phyloP scores from a whole-genome alignment of 2,797 vertebrate genomes.

The Percopsis omiscomaycus region DNA sequence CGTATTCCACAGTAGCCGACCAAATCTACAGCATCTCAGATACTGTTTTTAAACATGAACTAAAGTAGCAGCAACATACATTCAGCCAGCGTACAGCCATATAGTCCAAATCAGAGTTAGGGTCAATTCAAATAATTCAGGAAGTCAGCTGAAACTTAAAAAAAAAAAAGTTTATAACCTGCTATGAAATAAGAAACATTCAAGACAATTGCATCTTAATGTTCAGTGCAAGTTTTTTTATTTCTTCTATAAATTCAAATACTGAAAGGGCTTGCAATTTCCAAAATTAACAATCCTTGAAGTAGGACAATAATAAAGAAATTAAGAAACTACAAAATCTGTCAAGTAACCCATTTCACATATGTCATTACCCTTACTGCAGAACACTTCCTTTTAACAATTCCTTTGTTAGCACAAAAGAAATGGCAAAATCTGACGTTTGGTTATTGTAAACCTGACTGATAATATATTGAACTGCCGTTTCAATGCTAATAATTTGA shows the following conservation, averaged over 20 bases:
- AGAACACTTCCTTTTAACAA: not conserved
- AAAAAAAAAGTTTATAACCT: no score
- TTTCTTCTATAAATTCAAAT: conserved; percentile 9
- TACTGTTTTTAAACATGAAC: conserved; percentile 69
- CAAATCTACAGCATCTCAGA: conserved; percentile 71
- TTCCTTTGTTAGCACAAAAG: not conserved
- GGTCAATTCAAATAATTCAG: conserved; percentile 5
- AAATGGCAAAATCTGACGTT: not conserved
- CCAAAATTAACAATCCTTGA: not conserved
- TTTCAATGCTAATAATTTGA: not conserved
- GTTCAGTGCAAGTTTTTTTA: not conserved
- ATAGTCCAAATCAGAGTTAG: conserved; percentile 33
- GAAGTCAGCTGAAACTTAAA: conserved; percentile 9
- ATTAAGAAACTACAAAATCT: not conserved
- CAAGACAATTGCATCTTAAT: not conserved
- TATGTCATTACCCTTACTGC: not conserved
- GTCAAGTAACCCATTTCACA: not conserved
- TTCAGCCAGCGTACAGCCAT: conserved; percentile 59
- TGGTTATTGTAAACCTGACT: not conserved
- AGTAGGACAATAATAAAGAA: no score
- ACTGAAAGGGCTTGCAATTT: conserved; percentile 23
- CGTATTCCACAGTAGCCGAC: conserved; percentile 58
- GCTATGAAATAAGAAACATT: not conserved
- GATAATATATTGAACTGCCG: not conserved
- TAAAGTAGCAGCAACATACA: conserved; percentile 65